Evolutionary conservation across 2,797 vertebrate species (phyloP).

Genomic region (Epinephelus coioides): DNA sequence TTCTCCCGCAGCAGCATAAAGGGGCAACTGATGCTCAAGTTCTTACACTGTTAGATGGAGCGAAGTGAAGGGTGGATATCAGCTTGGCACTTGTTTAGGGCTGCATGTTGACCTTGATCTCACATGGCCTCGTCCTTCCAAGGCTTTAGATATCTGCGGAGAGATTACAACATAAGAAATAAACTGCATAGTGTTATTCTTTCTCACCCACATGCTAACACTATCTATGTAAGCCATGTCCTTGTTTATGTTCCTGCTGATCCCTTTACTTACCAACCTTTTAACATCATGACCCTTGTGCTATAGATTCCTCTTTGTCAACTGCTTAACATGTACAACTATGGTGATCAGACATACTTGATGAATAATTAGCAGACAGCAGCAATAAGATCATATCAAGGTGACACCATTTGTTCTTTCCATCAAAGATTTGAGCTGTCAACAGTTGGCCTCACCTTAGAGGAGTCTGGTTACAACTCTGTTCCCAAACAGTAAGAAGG

Average conservation of each 20-base stretch:
- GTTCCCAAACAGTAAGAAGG: background rate
- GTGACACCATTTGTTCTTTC: slow-evolving; percentile 52
- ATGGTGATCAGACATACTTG: slow-evolving; percentile 29
- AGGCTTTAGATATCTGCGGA: slow-evolving; percentile 13
- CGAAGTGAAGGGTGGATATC: slow-evolving; percentile 1
- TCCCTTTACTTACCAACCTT: background rate
- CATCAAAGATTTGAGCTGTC: background rate
- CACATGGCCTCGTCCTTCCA: slow-evolving; percentile 10
- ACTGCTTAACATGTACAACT: slow-evolving; percentile 17
- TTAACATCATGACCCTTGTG: background rate
- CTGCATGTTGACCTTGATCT: slow-evolving; percentile 37
- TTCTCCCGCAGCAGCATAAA: slow-evolving; percentile 13
- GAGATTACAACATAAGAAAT: slow-evolving; percentile 27
- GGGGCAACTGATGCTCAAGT: slow-evolving; percentile 7
- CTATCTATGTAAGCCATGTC: background rate
- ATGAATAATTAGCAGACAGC: slow-evolving; percentile 20
- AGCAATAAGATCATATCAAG: slow-evolving; percentile 31
- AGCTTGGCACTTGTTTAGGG: background rate
- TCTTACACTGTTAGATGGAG: slow-evolving; percentile 1
- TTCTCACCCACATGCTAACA: slow-evolving; percentile 11
- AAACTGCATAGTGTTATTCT: slow-evolving; percentile 28
- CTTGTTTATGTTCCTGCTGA: slow-evolving; percentile 32
- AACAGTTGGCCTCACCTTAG: slow-evolving; percentile 26
- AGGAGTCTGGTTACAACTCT: slow-evolving; percentile 20
- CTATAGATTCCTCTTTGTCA: slow-evolving; percentile 15